Conservation (phyloP, 2,113 vertebrate genomes). For the Tupaia chinensis region DNA sequence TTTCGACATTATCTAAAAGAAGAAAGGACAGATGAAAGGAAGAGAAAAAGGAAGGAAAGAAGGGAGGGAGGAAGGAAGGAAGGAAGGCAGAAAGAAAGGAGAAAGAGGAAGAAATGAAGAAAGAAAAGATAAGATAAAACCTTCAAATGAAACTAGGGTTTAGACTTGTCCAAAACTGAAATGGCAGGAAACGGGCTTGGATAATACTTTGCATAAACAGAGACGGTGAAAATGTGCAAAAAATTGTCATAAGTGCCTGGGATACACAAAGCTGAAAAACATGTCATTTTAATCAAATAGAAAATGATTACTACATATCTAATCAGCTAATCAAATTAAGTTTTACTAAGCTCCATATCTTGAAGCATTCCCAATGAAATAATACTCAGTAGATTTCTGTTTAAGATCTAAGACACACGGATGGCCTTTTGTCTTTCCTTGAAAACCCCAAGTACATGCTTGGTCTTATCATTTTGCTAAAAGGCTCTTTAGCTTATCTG, state of each 20-base stretch:
- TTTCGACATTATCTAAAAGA: background rate
- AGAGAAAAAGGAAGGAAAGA: background rate
- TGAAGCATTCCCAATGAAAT: background rate
- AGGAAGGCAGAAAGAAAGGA: background rate
- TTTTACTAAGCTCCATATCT: slow-evolving; percentile 42
- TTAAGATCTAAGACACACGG: slow-evolving; percentile 25
- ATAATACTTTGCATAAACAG: background rate
- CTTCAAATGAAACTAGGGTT: background rate
- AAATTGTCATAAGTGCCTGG: background rate
- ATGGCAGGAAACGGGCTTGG: background rate
- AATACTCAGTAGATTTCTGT: background rate
- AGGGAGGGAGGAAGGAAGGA: too few relatives aligned
- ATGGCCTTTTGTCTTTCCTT: slow-evolving; percentile 13
- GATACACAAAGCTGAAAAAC: background rate
- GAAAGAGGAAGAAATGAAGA: background rate
- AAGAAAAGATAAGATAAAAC: background rate
- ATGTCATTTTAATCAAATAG: slow-evolving; percentile 18
- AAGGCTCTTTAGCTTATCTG: background rate
- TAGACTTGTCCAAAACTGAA: background rate
- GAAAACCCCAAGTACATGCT: background rate
- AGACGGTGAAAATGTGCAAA: background rate
- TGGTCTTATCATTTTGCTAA: background rate
- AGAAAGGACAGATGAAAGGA: too few relatives aligned
- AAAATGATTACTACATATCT: slow-evolving; percentile 17
- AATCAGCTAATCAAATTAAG: slow-evolving; percentile 47